phyloP scores from a whole-genome alignment of 2,797 vertebrate species.

The Diceros bicornis region DNA sequence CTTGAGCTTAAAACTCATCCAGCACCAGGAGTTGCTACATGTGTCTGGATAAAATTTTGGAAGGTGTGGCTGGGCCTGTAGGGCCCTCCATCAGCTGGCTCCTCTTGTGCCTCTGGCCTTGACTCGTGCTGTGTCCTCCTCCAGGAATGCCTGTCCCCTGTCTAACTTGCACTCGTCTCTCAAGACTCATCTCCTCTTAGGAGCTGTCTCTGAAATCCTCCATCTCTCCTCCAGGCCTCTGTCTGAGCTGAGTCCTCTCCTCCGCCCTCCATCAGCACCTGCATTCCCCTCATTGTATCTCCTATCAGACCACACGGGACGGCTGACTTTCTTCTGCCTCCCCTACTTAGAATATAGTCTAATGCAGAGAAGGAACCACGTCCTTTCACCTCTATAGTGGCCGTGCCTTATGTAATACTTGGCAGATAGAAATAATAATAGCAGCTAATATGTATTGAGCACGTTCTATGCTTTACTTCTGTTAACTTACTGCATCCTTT shows the following conservation, averaged over 20 bases:
- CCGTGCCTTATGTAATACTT: neutral
- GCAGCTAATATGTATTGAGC: neutral
- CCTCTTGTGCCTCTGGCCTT: neutral
- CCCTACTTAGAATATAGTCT: neutral
- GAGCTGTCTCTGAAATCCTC: neutral
- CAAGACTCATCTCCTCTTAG: neutral
- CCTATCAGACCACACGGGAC: neutral
- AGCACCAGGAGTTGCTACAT: neutral
- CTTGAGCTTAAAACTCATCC: neutral
- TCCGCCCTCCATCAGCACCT: neutral
- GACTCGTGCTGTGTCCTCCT: neutral
- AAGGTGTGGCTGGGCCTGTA: neutral
- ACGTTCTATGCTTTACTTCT: neutral
- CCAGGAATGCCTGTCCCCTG: too few species aligned
- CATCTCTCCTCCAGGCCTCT: neutral
- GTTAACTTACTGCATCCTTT: neutral
- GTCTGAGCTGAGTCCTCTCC: neutral
- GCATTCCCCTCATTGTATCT: rapidly evolving
- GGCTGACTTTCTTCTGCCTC: neutral
- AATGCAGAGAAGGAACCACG: neutral
- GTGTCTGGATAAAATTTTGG: neutral
- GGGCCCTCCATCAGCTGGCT: neutral
- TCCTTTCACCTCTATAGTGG: neutral
- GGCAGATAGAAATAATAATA: neutral
- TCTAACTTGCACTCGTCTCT: neutral